Percentiles rank a stretch among this genome's conserved stretches.
Evolutionary conservation across 1,140 invertebrate genomes (phyloP).

Genomic region (Cherax quadricarinatus): DNA sequence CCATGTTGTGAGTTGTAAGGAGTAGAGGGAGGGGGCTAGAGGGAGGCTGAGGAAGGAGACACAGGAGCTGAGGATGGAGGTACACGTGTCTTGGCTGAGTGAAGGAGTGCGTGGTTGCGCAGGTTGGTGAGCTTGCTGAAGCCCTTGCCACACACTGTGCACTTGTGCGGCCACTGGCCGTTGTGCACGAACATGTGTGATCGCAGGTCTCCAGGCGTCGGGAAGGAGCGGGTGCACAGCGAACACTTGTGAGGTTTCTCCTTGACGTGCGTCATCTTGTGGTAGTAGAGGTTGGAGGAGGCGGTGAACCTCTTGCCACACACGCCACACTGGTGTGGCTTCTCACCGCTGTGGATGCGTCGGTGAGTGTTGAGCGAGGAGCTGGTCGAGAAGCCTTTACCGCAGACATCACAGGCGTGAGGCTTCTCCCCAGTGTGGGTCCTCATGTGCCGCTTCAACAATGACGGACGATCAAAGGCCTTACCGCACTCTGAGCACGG

Average conservation of each 20-base stretch:
- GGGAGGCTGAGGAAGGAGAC: constrained; percentile 61
- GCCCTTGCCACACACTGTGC: constrained; percentile 82
- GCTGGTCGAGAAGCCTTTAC: constrained; percentile 93
- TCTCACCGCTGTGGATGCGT: constrained; percentile 96
- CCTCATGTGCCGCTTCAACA: constrained; percentile 87
- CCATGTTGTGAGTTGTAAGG: neutral
- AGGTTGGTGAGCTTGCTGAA: constrained; percentile 85
- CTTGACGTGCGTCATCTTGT: constrained; percentile 98
- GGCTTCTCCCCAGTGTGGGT: constrained; percentile 96
- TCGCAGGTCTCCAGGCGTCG: constrained; percentile 83
- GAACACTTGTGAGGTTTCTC: constrained; percentile 83
- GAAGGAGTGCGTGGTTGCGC: constrained; percentile 81
- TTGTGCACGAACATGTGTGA: constrained; percentile 84
- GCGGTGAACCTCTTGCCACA: constrained; percentile 98
- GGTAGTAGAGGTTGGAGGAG: constrained; percentile 97
- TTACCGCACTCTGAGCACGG: constrained; percentile 91
- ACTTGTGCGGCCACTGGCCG: constrained; percentile 84
- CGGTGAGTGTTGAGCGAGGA: constrained; percentile 96
- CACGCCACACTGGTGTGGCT: constrained; percentile 95
- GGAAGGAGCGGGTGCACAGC: constrained; percentile 81
- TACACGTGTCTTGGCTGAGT: constrained; percentile 77
- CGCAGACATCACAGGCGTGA: constrained; percentile 96
- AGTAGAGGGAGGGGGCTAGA: constrained; percentile 16
- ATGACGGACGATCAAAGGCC: constrained; percentile 90
- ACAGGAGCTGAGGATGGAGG: constrained; percentile 56